Evolutionary conservation across 2,113 vertebrate genomes (phyloP).

Genomic region (Oryzias javanicus): DNA sequence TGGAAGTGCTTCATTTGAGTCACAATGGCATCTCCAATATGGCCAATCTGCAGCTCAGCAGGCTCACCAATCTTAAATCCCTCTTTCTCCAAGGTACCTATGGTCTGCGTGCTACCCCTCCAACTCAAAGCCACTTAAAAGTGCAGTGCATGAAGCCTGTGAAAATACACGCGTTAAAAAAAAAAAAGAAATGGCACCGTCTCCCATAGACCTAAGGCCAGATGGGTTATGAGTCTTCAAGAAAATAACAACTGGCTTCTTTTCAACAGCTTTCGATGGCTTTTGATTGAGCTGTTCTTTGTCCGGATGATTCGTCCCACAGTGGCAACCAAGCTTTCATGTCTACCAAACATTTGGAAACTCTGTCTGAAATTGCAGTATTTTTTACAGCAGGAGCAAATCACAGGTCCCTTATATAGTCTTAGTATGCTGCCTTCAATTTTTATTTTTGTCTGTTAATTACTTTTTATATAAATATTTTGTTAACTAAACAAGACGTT

Average conservation of each 20-base stretch:
- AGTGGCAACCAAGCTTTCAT: conserved; percentile 27
- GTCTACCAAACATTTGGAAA: conserved; percentile 11
- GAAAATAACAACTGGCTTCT: conserved; percentile 59
- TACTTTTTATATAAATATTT: conserved; percentile 6
- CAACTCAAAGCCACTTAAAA: conserved; percentile 33
- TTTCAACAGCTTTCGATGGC: conserved; percentile 53
- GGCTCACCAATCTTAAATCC: conserved; percentile 84
- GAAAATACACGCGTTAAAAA: conserved; percentile 56
- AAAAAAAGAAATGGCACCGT: conserved; percentile 16
- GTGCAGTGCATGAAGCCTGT: conserved; percentile 41
- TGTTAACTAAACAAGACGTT: conserved; percentile 3
- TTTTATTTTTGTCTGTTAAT: background rate
- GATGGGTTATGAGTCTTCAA: conserved; percentile 55
- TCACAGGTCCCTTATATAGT: conserved; percentile 12
- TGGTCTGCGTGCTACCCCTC: conserved; percentile 24
- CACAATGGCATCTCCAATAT: conserved; percentile 88
- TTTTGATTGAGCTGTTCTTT: conserved; percentile 59
- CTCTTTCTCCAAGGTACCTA: conserved; percentile 84
- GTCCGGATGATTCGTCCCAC: conserved; percentile 44
- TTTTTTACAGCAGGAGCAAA: conserved; percentile 26
- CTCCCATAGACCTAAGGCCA: conserved; percentile 50
- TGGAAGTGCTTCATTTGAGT: conserved; percentile 88
- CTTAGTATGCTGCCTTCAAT: conserved; percentile 12
- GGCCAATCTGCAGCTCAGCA: conserved; percentile 83
- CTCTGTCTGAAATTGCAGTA: background rate